Evolutionary conservation across 2,797 vertebrate genomes (phyloP).

Genomic region (Lacerta viridis): DNA sequence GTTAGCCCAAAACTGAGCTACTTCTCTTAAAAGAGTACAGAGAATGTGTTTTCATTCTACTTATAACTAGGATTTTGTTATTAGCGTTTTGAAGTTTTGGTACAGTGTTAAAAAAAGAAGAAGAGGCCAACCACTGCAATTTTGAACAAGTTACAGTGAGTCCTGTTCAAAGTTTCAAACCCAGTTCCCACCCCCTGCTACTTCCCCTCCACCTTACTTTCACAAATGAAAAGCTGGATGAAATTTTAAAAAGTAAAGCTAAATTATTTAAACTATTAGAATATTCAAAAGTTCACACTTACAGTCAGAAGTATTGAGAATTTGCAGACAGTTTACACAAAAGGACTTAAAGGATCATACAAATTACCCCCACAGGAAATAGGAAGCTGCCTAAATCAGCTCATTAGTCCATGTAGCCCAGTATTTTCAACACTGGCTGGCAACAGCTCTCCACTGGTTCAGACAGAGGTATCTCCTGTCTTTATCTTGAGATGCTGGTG

Average conservation of each 20-base stretch:
- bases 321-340: background rate
- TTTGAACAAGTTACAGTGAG: slow-evolving; percentile 15
- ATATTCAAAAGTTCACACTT: background rate
- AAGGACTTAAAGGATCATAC: background rate
- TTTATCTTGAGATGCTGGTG: too few species aligned
- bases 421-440: too few species aligned
- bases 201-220: background rate
- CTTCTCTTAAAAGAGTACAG: background rate
- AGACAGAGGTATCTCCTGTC: too few species aligned
- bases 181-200: background rate
- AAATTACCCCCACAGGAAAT: background rate
- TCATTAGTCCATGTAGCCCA: too few species aligned
- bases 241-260: background rate
- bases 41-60: background rate
- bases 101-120: background rate
- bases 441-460: too few species aligned
- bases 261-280: background rate
- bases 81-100: background rate
- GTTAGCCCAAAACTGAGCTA: background rate
- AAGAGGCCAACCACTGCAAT: too few species aligned
- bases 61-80: background rate
- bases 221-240: background rate
- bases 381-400: too few species aligned
- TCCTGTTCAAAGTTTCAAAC: background rate
- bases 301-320: background rate